phyloP scores from a whole-genome alignment of 1,140 invertebrate species.

The Zaprionus kolodkinae region DNA sequence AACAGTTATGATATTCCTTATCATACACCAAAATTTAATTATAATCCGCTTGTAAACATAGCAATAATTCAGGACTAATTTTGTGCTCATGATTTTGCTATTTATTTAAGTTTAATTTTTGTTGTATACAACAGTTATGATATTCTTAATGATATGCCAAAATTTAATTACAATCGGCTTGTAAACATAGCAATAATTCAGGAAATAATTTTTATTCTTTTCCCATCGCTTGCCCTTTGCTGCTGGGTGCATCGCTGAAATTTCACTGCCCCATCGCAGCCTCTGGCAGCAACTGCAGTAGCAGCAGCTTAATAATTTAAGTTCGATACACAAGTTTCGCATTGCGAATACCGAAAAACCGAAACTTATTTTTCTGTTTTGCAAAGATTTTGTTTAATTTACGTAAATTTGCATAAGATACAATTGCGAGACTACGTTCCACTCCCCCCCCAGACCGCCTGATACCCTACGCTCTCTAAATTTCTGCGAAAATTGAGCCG shows the following conservation, averaged over 20 bases:
- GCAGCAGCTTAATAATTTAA: slow-evolving; percentile 54
- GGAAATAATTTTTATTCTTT: too few relatives aligned
- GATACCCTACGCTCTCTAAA: slow-evolving; percentile 46
- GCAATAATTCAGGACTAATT: too few relatives aligned
- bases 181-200: too few relatives aligned
- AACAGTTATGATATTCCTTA: too few relatives aligned
- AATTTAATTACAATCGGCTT: too few relatives aligned
- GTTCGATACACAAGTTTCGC: slow-evolving; percentile 76
- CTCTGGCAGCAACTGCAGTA: not conserved
- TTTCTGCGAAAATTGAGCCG: slow-evolving; percentile 78
- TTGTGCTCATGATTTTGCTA: too few relatives aligned
- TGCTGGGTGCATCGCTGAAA: slow-evolving; percentile 15
- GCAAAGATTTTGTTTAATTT: slow-evolving; percentile 81
- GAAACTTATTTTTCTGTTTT: slow-evolving; percentile 80
- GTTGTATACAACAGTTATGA: too few relatives aligned
- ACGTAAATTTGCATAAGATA: slow-evolving; percentile 82
- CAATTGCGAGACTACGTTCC: slow-evolving; percentile 49
- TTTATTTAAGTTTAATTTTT: too few relatives aligned
- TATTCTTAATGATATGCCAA: too few relatives aligned
- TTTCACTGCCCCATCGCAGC: not conserved
- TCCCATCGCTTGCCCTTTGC: not conserved
- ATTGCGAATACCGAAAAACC: slow-evolving; percentile 53
- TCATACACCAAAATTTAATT: too few relatives aligned
- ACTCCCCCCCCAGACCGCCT: not conserved
- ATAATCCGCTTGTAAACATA: too few relatives aligned